Evolutionary conservation across 2,113 vertebrate species (phyloP), one percentile per base, ranked within the genome.

Genomic region (Myotis lucifugus): DNA sequence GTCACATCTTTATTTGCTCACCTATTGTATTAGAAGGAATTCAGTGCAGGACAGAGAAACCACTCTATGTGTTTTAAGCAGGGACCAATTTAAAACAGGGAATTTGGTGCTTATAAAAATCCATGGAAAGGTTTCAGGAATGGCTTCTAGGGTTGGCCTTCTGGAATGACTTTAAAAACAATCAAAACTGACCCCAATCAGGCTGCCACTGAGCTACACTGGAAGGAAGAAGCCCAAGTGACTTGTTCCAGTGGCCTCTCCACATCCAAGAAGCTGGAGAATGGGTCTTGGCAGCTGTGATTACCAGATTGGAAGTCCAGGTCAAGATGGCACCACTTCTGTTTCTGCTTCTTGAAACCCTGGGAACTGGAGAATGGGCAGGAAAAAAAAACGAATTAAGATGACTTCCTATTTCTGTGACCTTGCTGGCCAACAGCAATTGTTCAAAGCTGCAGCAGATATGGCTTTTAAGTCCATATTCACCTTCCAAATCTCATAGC

Each of bases 91-190:
- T 54, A 77, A 84, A 42, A 67, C 34, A 37, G 46, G 67, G 76
- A 85, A 81, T 82, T 37, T 72, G 40, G 34, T 67, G 25, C 52
- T 81, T 88, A n/a, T 13, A 85, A 96, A 96, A 94, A 81, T 56
- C 66, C 56, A n/a, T 79, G 46, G 10, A 82, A 77, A 81, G 6
- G 3, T 17, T 90, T 29, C 23, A 87, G n/a, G 8, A 87, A 84
- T 25, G 70, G 25, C 3, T 90, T 88, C 11, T 18, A 67, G 29
- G 29, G 15, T n/a, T 37, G 34, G 46, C 5, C 34, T 64, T 27
- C 40, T 37, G 61, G n/a, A 84, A 56, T 66, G 46, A 92, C 37
- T 76, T 64, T 34, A 46, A 50, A 34, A 91, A 91, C 15, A 66
- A 59, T 34, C 19, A 84, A 50, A 76, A 69, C 3, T 37, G 19